Evolutionary conservation across 2,888 invertebrate species (phyloP), one percentile per base, ranked within the genome.

Genomic region (Acleris sparsana): DNA sequence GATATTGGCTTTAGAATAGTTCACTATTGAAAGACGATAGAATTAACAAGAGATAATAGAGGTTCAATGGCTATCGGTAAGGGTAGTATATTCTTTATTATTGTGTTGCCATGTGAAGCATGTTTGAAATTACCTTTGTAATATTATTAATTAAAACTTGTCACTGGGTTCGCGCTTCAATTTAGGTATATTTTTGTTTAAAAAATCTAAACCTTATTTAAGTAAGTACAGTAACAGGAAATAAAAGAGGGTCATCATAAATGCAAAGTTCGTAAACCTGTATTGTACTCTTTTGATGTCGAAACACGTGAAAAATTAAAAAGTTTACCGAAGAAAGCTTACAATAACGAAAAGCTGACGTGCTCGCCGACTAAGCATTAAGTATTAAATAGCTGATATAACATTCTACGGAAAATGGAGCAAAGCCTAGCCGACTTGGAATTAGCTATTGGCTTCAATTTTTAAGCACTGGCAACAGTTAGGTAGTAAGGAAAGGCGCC

Each of bases 291-390:
- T 62, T 39, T 66, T 62, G 57, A 61, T 66, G 29, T 56, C 44
- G 22, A 61, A 57, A 57, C 61, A 61, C 56, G 53, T 60, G 44
- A 62, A 66, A 66, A 66, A 62, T 66, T 66, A 46, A 66, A 57
- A 57, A 56, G 57, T 66, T 66, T 57, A 66, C 61, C 18, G 56
- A 66, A 62, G 66, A 61, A 66, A 66, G 61, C 61, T 48, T 39
- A 66, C 65, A 56, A 55, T 55, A 39, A 66, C 61, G 60, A 60
- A n/a, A 60, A 44, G 44, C 61, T 29, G 49, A 43, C 55, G 51
- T 33, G 61, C 57, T 62, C 66, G 57, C 57, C 53, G 46, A 59
- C 59, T 33, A 16, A 39, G 17, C 57, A 66, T 66, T 57, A 66
- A 62, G 22, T 52, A 66, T 62, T 52, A 22, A 66, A 3, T 18